A percentile compares a stretch with the other conserved stretches of the same genome.
Evolutionary conservation across 2,888 invertebrate species (phyloP).

Genomic region (Cryptophagus acutangulus): DNA sequence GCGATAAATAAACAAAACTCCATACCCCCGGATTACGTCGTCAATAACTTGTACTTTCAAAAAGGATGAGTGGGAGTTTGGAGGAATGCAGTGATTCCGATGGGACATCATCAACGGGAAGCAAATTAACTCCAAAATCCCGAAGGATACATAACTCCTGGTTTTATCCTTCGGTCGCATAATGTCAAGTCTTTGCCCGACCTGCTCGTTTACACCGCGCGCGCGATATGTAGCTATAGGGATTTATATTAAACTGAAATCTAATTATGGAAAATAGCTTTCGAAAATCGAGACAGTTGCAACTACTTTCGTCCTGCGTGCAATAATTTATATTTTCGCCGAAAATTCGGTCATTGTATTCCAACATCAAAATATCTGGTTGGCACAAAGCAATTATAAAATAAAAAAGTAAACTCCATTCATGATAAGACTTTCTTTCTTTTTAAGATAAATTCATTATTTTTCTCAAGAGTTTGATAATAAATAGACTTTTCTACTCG

Average conservation of each 20-base stretch:
- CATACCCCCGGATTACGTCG: constrained; percentile 6
- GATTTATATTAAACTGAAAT: constrained; percentile 32
- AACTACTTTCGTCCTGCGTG: too few relatives aligned
- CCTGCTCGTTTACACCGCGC: constrained; percentile 32
- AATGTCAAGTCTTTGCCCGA: constrained; percentile 37
- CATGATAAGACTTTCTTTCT: too few relatives aligned
- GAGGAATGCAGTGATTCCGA: constrained; percentile 32
- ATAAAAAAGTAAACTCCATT: too few relatives aligned
- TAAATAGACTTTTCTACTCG: too few relatives aligned
- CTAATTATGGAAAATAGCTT: constrained; percentile 30
- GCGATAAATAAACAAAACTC: constrained; percentile 15
- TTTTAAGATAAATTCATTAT: too few relatives aligned
- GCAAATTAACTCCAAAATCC: constrained; percentile 45
- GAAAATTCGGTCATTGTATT: too few relatives aligned
- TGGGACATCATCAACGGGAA: constrained; percentile 46
- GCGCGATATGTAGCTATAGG: constrained; percentile 22
- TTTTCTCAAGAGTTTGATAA: too few relatives aligned
- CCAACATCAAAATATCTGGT: too few relatives aligned
- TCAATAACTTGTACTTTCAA: constrained; percentile 8
- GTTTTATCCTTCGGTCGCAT: constrained; percentile 44
- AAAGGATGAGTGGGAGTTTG: constrained; percentile 24
- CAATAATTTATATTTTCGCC: too few relatives aligned
- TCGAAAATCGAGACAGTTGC: constrained; percentile 19
- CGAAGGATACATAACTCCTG: constrained; percentile 44
- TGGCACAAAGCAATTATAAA: too few relatives aligned